Percentiles rank a stretch among this genome's conserved stretches.
phyloP scores from a whole-genome alignment of 2,797 vertebrate species.

The Neosalanx taihuensis region DNA sequence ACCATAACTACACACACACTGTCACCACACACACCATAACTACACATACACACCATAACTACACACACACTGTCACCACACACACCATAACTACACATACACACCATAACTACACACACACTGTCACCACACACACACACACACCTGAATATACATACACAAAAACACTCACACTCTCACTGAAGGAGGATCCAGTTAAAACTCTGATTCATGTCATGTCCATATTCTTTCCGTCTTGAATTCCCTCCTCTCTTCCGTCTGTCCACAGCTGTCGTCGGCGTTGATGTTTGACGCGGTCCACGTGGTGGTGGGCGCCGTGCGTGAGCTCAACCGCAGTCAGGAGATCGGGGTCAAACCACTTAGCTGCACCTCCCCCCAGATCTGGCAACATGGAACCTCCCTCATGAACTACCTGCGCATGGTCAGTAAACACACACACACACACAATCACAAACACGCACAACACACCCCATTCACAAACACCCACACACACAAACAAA shows the following conservation, averaged over 20 bases:
- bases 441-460: constrained; percentile 33
- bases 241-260: background rate
- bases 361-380: constrained; percentile 87
- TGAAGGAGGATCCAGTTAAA: too few relatives aligned
- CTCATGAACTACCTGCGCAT: constrained; percentile 94
- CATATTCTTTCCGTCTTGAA: too few relatives aligned
- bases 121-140: too few relatives aligned
- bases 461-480: background rate
- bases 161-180: too few relatives aligned
- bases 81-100: too few relatives aligned
- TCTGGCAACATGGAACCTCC: constrained; percentile 95
- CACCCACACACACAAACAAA: background rate
- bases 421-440: background rate
- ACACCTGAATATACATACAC: too few relatives aligned
- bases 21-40: too few relatives aligned
- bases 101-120: too few relatives aligned
- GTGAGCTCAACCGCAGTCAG: constrained; percentile 91
- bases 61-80: too few relatives aligned
- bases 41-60: too few relatives aligned
- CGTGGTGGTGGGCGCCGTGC: constrained; percentile 89
- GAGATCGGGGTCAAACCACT: constrained; percentile 90
- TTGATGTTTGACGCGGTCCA: constrained; percentile 94
- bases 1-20: too few relatives aligned
- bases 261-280: constrained; percentile 83
- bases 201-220: too few relatives aligned